Evolutionary conservation across 2,888 invertebrate species (phyloP).

Genomic region (Cacoxenus indagator): DNA sequence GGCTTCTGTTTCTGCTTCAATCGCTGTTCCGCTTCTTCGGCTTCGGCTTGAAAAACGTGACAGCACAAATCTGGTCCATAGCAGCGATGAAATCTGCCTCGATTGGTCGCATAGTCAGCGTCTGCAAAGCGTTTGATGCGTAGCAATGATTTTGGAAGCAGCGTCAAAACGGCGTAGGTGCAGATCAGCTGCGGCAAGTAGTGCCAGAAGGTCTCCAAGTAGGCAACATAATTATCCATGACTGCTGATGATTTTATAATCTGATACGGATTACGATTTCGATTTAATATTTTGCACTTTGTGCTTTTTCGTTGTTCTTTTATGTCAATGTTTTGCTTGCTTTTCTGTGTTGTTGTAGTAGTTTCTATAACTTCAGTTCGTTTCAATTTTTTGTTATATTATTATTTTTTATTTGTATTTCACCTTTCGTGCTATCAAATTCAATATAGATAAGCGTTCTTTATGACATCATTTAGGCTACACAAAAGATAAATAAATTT

Average conservation of each 20-base stretch:
- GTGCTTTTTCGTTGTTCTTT: conserved; percentile 20
- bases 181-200: conserved; percentile 59
- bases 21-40: conserved; percentile 5
- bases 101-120: conserved; percentile 60
- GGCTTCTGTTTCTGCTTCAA: conserved; percentile 49
- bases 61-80: conserved; percentile 67
- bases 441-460: conserved; percentile 43
- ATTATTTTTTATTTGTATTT: conserved; percentile 10
- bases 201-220: conserved; percentile 51
- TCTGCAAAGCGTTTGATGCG: conserved; percentile 60
- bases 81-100: conserved; percentile 63
- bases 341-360: conserved; percentile 4
- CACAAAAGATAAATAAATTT: background rate
- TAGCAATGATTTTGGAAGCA: conserved; percentile 62
- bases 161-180: conserved; percentile 61
- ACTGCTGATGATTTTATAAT: conserved; percentile 17
- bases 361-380: background rate
- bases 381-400: conserved; percentile 9
- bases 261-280: conserved; percentile 37
- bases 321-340: conserved; percentile 9
- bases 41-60: conserved; percentile 47
- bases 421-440: conserved; percentile 24
- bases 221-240: conserved; percentile 37
- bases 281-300: conserved; percentile 33
- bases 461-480: conserved; percentile 43